phyloP scores from a whole-genome alignment of 2,113 vertebrate genomes.

The Oryzias woworae region DNA sequence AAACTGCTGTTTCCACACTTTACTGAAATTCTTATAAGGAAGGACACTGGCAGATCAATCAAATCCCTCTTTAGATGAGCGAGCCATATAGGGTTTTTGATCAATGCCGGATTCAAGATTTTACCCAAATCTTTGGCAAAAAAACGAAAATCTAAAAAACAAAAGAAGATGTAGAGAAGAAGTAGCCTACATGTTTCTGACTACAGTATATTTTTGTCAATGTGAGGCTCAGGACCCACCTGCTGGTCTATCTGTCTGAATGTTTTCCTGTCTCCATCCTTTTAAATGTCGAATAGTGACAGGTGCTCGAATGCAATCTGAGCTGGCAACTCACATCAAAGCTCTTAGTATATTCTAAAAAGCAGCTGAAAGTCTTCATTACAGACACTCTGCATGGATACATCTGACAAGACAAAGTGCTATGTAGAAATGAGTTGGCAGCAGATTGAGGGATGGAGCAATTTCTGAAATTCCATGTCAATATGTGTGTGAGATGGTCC shows the following conservation, averaged over 20 bases:
- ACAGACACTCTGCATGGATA: slow-evolving; percentile 64
- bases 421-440: slow-evolving; percentile 58
- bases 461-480: slow-evolving; percentile 37
- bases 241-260: slow-evolving; percentile 41
- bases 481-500: slow-evolving; percentile 37
- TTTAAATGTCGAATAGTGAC: slow-evolving; percentile 59
- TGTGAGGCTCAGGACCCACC: slow-evolving; percentile 52
- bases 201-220: slow-evolving; percentile 49
- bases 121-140: slow-evolving; percentile 50
- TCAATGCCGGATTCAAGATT: slow-evolving; percentile 62
- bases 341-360: slow-evolving; percentile 61
- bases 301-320: slow-evolving; percentile 66
- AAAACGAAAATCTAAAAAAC: slow-evolving; percentile 10
- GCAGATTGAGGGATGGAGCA: slow-evolving; percentile 49
- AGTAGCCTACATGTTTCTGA: slow-evolving; percentile 35
- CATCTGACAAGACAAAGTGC: slow-evolving; percentile 62
- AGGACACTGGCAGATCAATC: slow-evolving; percentile 69
- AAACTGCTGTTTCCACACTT: slow-evolving; percentile 62
- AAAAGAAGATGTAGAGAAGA: slow-evolving; percentile 47
- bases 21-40: slow-evolving; percentile 65
- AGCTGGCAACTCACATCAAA: slow-evolving; percentile 72
- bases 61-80: slow-evolving; percentile 64
- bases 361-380: slow-evolving; percentile 66
- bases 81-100: slow-evolving; percentile 54
- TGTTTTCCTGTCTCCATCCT: slow-evolving; percentile 40